Conservation (phyloP, 2,797 vertebrate species). For the Octomys mimax region DNA sequence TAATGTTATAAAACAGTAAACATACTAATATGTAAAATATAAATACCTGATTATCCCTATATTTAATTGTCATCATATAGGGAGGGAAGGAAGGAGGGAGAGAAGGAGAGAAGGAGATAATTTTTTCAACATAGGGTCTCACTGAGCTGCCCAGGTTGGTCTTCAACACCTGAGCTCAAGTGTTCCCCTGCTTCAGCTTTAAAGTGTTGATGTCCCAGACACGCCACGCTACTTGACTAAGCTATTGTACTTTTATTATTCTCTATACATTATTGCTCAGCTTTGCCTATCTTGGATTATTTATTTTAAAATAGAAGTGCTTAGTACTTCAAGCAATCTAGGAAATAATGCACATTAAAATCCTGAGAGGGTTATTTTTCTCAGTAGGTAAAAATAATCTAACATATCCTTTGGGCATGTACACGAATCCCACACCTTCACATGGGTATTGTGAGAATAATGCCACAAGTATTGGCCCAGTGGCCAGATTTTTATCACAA, state of each 20-base stretch:
- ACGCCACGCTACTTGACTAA: background rate
- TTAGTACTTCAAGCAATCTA: conserved; percentile 29
- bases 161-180: background rate
- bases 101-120: background rate
- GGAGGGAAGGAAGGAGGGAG: background rate
- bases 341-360: background rate
- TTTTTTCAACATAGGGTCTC: background rate
- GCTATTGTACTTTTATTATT: background rate
- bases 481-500: conserved; percentile 78
- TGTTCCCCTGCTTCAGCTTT: too few species aligned
- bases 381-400: conserved; percentile 3
- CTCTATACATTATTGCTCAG: background rate
- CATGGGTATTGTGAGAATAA: conserved; percentile 24
- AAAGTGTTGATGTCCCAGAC: background rate
- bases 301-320: conserved; percentile 54
- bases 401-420: background rate
- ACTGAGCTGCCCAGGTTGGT: background rate
- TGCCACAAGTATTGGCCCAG: conserved; percentile 47
- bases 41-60: background rate
- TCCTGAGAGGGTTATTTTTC: conserved; percentile 4
- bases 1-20: conserved; percentile 34
- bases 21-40: conserved; percentile 7
- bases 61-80: background rate
- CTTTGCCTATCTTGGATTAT: background rate
- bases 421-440: conserved; percentile 42